A percentile compares a stretch with the other conserved stretches of the same genome.
Conservation (phyloP, 1,140 invertebrate genomes). For the Orussus abietinus region DNA sequence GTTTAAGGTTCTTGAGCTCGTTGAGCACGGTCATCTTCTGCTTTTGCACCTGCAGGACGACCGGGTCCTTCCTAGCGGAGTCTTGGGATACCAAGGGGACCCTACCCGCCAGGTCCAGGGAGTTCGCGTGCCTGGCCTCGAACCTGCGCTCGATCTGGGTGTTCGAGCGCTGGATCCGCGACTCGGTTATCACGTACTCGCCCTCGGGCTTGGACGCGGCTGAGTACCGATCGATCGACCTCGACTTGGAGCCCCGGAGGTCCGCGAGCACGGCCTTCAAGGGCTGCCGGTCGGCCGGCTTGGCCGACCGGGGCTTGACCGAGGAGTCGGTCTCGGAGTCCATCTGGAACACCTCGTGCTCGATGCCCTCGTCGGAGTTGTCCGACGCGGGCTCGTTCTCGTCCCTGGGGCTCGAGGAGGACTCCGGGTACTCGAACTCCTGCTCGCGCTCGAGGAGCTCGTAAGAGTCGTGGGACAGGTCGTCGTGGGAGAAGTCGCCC, state of each 20-base stretch:
- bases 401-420: constrained; percentile 44
- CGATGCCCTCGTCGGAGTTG: constrained; percentile 48
- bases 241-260: constrained; percentile 30
- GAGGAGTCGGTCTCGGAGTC: constrained; percentile 51
- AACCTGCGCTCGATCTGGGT: constrained; percentile 47
- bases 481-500: constrained; percentile 73
- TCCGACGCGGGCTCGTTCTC: constrained; percentile 39
- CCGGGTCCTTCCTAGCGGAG: constrained; percentile 39
- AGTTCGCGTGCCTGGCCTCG: constrained; percentile 36
- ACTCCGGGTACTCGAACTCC: constrained; percentile 50
- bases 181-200: constrained; percentile 38
- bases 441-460: constrained; percentile 71
- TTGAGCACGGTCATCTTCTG: constrained; percentile 48
- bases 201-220: constrained; percentile 19
- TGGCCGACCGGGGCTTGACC: constrained; percentile 44
- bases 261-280: constrained; percentile 41
- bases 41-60: constrained; percentile 48
- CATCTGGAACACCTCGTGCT: constrained; percentile 53
- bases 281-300: constrained; percentile 34
- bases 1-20: constrained; percentile 45
- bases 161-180: constrained; percentile 42
- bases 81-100: constrained; percentile 25
- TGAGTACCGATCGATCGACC: constrained; percentile 39
- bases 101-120: constrained; percentile 21
- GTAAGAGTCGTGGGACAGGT: constrained; percentile 84